These are phyloP conservation scores for Indri indri DNA, from an alignment of 2,113 vertebrate genomes.

Conservation along the genomic window DNA sequence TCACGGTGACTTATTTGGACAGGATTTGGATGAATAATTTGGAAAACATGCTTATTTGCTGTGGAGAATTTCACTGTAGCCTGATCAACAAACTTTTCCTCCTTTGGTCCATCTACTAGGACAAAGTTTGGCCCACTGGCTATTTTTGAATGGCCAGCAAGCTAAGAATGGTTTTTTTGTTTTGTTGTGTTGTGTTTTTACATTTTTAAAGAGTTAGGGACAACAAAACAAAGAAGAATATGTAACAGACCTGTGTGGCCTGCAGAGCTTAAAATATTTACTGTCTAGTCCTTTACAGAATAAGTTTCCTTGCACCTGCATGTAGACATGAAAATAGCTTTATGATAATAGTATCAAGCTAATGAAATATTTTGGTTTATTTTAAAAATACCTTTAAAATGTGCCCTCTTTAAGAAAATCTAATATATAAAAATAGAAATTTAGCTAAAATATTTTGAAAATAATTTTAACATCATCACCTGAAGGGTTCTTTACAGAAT, in stretches of 20 bases:
- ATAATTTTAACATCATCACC: background rate
- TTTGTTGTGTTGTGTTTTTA: background rate
- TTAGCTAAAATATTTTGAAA: slow-evolving; percentile 26
- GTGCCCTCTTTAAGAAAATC: background rate
- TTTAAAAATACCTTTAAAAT: slow-evolving; percentile 10
- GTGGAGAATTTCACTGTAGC: no score
- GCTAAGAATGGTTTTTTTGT: background rate
- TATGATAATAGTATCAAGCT: background rate
- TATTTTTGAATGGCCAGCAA: background rate
- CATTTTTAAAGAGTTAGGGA: background rate
- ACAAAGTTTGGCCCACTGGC: background rate
- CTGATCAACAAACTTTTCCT: background rate
- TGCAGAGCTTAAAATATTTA: background rate
- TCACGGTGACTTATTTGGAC: slow-evolving; percentile 3
- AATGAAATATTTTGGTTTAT: background rate
- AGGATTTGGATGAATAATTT: slow-evolving; percentile 11
- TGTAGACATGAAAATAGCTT: background rate
- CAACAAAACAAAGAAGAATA: background rate
- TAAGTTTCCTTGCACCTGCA: background rate
- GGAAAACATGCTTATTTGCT: background rate
- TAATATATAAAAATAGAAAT: background rate
- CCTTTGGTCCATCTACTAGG: background rate
- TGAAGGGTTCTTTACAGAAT: background rate
- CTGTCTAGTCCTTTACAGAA: background rate
- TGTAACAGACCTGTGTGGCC: background rate